Evolutionary conservation across 2,113 vertebrate genomes (phyloP).

Genomic region (Bos javanicus): DNA sequence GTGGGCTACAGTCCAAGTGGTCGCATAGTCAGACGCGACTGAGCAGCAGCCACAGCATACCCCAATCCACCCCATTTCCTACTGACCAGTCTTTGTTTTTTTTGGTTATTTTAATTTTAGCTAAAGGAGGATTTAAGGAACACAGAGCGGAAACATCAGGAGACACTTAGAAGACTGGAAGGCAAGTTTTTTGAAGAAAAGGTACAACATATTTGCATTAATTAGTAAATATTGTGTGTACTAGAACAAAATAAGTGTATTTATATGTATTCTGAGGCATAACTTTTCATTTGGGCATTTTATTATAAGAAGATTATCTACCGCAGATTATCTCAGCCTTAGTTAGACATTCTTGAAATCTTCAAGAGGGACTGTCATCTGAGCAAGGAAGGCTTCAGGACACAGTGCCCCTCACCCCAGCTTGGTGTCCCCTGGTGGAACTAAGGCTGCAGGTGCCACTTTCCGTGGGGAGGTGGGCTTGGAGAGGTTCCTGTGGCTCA

Average conservation of each 20-base stretch:
- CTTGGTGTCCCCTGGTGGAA: neutral
- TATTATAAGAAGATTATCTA: slow-evolving; percentile 9
- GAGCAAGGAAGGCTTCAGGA: neutral
- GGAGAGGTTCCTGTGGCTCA: neutral
- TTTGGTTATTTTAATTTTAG: slow-evolving; percentile 69
- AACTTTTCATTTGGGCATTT: neutral
- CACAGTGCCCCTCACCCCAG: neutral
- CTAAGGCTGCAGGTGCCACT: neutral
- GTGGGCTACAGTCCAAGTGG: neutral
- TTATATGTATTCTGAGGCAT: neutral
- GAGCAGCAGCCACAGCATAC: neutral
- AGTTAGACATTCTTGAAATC: slow-evolving; percentile 33
- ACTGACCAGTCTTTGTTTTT: neutral
- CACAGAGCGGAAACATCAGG: slow-evolving; percentile 82
- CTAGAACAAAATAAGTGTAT: neutral
- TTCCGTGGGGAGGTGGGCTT: neutral
- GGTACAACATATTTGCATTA: slow-evolving; percentile 75
- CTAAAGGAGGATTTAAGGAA: slow-evolving; percentile 82
- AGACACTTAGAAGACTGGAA: slow-evolving; percentile 84
- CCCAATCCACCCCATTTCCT: neutral
- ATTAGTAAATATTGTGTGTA: slow-evolving; percentile 31
- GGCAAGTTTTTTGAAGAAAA: slow-evolving; percentile 88
- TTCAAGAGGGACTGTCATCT: neutral
- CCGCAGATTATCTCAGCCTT: no score
- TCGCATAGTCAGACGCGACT: neutral